Base-by-base conservation (phyloP, 1,140 invertebrate species). In the Heliconius hermathena region DNA sequence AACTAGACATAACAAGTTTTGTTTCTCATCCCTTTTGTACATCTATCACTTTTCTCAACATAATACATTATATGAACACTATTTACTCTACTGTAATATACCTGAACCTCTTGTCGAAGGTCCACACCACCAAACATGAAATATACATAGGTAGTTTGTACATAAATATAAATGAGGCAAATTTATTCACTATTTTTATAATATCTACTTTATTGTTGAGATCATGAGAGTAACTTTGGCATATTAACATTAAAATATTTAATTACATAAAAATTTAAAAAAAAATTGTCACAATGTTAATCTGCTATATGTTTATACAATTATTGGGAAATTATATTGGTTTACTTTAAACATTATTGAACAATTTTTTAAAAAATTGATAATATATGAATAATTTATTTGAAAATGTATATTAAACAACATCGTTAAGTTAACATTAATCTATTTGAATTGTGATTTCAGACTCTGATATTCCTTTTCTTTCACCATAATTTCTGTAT, bases 401-500 rank as follows among this genome's bases (percentile, higher is more conserved):
- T n/a, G 52, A 54, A 54, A n/a, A 8, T 46, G 4, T 3, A 8
- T 46, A 46, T 46, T 46, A 2, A 57, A 22, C 20, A 57, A 2
- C n/a, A 22, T 22, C 26, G 18, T 71, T 36, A n/a, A 72, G 3
- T 8, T 72, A 20, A 1, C 6, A 22, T 38, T 74, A 46, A 46
- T 46, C 13, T 46, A 46, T 46, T 46, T 46, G n/a, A 71, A 73
- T 9, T 73, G 33, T 9, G 76, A 76, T 72, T 73, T 80, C 38
- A 80, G 54, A 36, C 71, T 81, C 26, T 93, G 89, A 76, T 91
- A 91, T 94, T 98, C 97, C 90, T 97, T 95, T 91, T 98, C 96
- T 87, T 98, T 98, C 76, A 97, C 96, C 74, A 96, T 94, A 83
- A 98, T 97, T 86, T 98, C 97, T 72, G 96, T 96, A 74, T 97